Base-by-base conservation (phyloP, 2,797 vertebrate species). In the Pseudochaenichthys georgianus region DNA sequence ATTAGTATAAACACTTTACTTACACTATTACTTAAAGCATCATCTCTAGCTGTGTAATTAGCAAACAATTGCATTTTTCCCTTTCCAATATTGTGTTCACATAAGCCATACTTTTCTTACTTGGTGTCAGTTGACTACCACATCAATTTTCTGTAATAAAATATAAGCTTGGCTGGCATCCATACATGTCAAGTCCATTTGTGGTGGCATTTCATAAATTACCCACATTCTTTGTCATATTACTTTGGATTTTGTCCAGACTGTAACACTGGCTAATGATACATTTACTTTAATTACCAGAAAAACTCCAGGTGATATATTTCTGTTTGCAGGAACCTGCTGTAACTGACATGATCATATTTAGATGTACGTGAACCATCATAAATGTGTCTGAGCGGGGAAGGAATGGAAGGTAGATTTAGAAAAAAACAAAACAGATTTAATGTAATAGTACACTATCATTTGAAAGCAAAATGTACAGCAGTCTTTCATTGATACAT, bases 381-480 rank as follows among this genome's bases (percentile, higher is more conserved):
- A 45, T 64, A 9, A 9, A 38, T 23, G 38, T 54, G 23, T 63
- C 9, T 38, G 34, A 38, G 3, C 11, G 12, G 28, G 64, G 66
- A 75, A 63, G 16, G 42, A 64, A 50, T 11, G 10, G 16, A 7
- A 75, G 28, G 67, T 69, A 65, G 54, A 13, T 13, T 73, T 78
- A 88, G 75, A 92, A 92, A 92, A 94, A 34, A 38, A 84, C 23
- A 23, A 84, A 73, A 77, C 48, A 67, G 8, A 64, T 94, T 94
- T 93, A 93, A 88, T 93, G 88, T 77, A 76, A 77, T 87, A 75
- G 66, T 71, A 80, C 74, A 87, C 76, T 71, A 83, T 83, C 41
- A 78, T 76, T 86, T 83, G 70, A 86, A 91, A 93, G 91, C 84
- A 90, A 77, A 82, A 93, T 93, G 61, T 93, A 94, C 93, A 94